Percentiles rank a stretch among this genome's conserved stretches.
These are phyloP conservation scores for Euwallacea similis DNA, from an alignment of 1,140 invertebrate genomes.

Conservation along the genomic window DNA sequence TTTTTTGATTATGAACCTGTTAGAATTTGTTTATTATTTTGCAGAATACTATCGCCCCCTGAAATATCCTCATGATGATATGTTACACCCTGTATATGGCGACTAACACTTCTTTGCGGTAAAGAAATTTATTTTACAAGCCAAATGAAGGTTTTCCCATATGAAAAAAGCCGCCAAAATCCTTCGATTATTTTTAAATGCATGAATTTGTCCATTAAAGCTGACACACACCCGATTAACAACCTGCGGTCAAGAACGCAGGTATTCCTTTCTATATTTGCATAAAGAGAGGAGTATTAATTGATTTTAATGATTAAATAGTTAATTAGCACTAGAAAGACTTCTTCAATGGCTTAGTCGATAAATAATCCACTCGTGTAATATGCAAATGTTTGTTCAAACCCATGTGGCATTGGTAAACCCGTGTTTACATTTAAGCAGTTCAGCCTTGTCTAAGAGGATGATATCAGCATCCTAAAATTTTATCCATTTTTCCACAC, in stretches of 20 bases:
- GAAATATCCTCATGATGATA: no score
- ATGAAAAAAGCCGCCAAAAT: no score
- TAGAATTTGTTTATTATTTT: no score
- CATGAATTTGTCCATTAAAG: no score
- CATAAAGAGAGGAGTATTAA: slow-evolving; percentile 1
- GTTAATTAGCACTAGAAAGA: slow-evolving; percentile 4
- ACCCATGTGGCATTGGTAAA: not conserved
- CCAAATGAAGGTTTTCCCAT: no score
- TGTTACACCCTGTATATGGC: no score
- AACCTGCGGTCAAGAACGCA: not conserved
- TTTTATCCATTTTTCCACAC: not conserved
- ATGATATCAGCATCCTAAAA: slow-evolving; percentile 2
- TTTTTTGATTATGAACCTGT: no score
- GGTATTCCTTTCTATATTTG: slow-evolving; percentile 1
- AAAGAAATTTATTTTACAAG: no score
- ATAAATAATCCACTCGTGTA: not conserved
- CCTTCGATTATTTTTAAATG: no score
- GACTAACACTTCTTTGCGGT: no score
- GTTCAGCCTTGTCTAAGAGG: not conserved
- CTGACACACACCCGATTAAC: not conserved
- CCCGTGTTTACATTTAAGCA: not conserved
- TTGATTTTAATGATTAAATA: slow-evolving; percentile 6
- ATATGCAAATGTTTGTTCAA: slow-evolving; percentile 4
- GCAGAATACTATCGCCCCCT: no score
- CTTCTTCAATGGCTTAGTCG: not conserved